A percentile compares a stretch with the other conserved stretches of the same genome.
Evolutionary conservation across 2,888 invertebrate species (phyloP).

Genomic region (Rhogogaster chlorosoma): DNA sequence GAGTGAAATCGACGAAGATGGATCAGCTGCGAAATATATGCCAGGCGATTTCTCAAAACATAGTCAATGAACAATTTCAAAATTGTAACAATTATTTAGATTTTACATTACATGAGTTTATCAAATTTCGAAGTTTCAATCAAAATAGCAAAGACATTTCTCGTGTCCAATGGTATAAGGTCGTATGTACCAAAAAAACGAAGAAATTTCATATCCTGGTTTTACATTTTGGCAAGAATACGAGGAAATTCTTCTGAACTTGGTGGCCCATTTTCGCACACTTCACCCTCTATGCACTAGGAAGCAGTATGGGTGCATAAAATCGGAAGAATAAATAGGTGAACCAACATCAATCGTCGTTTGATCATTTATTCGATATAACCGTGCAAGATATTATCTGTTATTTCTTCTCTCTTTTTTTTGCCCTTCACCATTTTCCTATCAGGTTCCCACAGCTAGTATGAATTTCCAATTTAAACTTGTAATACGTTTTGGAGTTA

Average conservation of each 20-base stretch:
- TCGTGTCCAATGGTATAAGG: too few species aligned
- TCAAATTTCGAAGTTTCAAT: too few species aligned
- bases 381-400: not conserved
- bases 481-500: constrained; percentile 50
- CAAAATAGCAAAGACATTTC: too few species aligned
- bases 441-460: constrained; percentile 20
- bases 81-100: not conserved
- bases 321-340: not conserved
- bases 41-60: not conserved
- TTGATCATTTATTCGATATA: not conserved
- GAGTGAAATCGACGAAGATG: not conserved
- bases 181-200: too few species aligned
- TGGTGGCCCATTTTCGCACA: not conserved
- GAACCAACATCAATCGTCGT: not conserved
- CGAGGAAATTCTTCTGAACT: not conserved
- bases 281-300: not conserved
- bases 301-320: not conserved
- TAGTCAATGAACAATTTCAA: not conserved
- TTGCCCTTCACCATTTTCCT: not conserved
- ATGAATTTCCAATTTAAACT: constrained; percentile 51
- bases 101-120: not conserved
- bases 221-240: not conserved
- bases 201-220: not conserved
- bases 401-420: not conserved
- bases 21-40: not conserved